These are phyloP conservation scores for Alouatta palliata DNA, from an alignment of 2,113 vertebrate species.

Conservation along the genomic window DNA sequence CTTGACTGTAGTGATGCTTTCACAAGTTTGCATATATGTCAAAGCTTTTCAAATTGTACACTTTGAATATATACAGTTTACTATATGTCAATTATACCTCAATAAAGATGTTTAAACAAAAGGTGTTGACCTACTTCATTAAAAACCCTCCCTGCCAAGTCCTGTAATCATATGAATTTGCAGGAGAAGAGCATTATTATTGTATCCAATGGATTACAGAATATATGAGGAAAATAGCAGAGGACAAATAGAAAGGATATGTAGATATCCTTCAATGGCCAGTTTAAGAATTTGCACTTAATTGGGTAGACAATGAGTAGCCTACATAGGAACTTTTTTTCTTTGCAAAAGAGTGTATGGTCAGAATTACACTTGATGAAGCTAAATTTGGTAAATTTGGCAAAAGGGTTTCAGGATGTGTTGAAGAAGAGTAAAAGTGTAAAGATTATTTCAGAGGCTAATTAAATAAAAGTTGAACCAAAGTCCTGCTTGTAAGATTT, in stretches of 20 bases:
- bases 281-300: background rate
- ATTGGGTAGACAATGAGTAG: background rate
- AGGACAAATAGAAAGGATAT: background rate
- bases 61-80: background rate
- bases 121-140: background rate
- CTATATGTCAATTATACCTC: background rate
- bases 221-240: background rate
- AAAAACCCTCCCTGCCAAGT: background rate
- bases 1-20: background rate
- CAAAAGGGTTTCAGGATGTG: background rate
- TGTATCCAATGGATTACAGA: background rate
- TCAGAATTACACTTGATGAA: background rate
- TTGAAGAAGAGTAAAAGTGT: background rate
- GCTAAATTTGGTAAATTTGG: background rate
- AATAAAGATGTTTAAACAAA: background rate
- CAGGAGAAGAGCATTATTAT: background rate
- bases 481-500: background rate
- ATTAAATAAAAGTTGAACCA: background rate
- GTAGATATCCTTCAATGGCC: background rate
- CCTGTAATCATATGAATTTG: background rate
- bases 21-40: background rate
- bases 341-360: background rate
- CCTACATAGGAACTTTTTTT: background rate
- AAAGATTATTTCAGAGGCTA: background rate
- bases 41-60: background rate